Evolutionary conservation across 2,888 invertebrate genomes (phyloP), one percentile per base, ranked within the genome.

Genomic region (Galerucella pusilla): DNA sequence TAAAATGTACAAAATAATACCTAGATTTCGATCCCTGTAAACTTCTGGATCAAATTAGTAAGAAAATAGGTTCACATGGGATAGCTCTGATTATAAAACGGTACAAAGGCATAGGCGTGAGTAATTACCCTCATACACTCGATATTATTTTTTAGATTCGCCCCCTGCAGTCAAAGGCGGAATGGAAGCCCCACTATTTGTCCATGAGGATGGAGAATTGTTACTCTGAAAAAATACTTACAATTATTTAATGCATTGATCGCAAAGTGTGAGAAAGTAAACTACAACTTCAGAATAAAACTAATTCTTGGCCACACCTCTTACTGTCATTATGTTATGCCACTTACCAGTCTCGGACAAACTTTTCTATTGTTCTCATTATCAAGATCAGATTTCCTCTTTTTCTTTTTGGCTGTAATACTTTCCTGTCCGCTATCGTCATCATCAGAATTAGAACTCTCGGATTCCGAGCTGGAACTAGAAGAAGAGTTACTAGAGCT

Each of bases 401-500:
- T 91, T 84, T 94, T 93, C 85, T 96, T 96, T 85, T 95, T 95
- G 59, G 96, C 94, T 69, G 95, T 93, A 71, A 96, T 91, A 81
- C 96, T 96, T 85, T 96, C 96, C 87, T 97, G 96, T 1, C 96
- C 97, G 83, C 96, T 96, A 82, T 95, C 94, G 74, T 89, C 89
- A 80, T 92, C 91, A 78, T 91, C 93, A 80, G 85, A 84, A 74
- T 85, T 83, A 49, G 83, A 80, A 63, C 81, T 81, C 46, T 82
- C 82, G 10, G 84, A 84, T 63, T 80, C 84, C 4, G 84, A 84
- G 82, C 89, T 89, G 57, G 92, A 92, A 81, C 92, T 92, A 60
- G 92, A 92, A 4, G 94, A 93, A n/a, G 94, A 94, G 81, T 95
- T 96, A 81, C 96, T 96, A 0, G 97, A 97, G 84, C 96, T 97